Conservation (phyloP, 1,140 invertebrate genomes). For the Delia radicum region DNA sequence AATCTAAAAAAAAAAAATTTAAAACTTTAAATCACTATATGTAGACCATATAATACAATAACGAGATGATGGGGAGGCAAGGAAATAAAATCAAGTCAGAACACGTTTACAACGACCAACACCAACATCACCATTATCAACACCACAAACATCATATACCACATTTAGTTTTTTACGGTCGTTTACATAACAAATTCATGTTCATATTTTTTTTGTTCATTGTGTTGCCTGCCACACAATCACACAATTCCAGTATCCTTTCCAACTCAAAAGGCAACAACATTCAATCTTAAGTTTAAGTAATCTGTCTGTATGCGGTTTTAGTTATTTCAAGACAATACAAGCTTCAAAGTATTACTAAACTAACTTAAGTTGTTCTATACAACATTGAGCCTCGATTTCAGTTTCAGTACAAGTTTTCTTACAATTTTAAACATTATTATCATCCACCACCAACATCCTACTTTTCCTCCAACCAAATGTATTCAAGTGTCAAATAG, state of each 20-base stretch:
- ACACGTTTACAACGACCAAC: background rate
- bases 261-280: background rate
- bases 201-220: background rate
- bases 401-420: too few species aligned
- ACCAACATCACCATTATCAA: background rate
- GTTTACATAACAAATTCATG: slow-evolving; percentile 17
- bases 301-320: slow-evolving; percentile 18
- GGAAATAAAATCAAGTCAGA: background rate
- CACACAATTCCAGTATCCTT: background rate
- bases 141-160: background rate
- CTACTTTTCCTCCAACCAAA: slow-evolving; percentile 6
- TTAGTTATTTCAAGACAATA: background rate
- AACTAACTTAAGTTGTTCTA: background rate
- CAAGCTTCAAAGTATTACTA: background rate
- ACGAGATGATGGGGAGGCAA: background rate
- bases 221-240: background rate
- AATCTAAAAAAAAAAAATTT: background rate
- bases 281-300: slow-evolving; percentile 19
- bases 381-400: too few species aligned
- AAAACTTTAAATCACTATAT: slow-evolving; percentile 12
- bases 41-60: background rate
- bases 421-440: too few species aligned
- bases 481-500: slow-evolving; percentile 20
- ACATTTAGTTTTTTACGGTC: slow-evolving; percentile 15
- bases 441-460: too few species aligned